A percentile compares a stretch with the other conserved stretches of the same genome.
Conservation (phyloP, 2,797 vertebrate species). For the Zenarchopterus dispar region DNA sequence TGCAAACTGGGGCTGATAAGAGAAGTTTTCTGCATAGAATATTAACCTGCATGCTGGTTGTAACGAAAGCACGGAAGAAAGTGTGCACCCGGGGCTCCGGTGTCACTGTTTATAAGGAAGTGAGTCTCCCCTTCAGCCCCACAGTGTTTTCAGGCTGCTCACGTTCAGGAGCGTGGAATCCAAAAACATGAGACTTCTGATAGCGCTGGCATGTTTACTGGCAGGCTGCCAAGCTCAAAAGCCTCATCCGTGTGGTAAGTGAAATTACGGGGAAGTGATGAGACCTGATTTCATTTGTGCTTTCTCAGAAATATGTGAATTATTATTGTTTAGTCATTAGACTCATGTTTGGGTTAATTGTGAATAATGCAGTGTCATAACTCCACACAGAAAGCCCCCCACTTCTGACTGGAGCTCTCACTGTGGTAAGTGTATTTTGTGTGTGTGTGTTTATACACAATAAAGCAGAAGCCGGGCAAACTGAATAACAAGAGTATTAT, state of each 20-base stretch:
- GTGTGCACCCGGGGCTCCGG: background rate
- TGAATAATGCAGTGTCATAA: background rate
- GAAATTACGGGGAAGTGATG: background rate
- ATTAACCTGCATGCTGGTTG: background rate
- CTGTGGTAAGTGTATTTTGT: conserved; percentile 60
- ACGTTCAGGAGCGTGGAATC: background rate
- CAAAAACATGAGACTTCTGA: conserved; percentile 45
- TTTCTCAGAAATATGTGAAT: background rate
- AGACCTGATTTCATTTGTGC: background rate
- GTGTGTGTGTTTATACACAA: no score
- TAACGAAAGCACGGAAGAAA: conserved; percentile 37
- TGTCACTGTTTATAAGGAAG: conserved; percentile 55
- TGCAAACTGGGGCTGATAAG: background rate
- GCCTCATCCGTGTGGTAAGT: conserved; percentile 78
- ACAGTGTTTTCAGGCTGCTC: background rate
- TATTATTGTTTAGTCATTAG: background rate
- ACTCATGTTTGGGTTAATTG: background rate
- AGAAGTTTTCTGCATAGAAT: background rate
- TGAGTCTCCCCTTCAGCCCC: background rate
- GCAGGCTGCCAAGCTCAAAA: conserved; percentile 53
- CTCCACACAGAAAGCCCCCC: conserved; percentile 65
- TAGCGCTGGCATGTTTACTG: conserved; percentile 39
- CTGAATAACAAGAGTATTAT: background rate
- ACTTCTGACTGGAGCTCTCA: conserved; percentile 65
- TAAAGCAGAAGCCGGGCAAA: background rate